Percentiles rank a stretch among this genome's conserved stretches.
Conservation (phyloP, 2,113 vertebrate species). For the Ptilorrhoa leucosticta region DNA sequence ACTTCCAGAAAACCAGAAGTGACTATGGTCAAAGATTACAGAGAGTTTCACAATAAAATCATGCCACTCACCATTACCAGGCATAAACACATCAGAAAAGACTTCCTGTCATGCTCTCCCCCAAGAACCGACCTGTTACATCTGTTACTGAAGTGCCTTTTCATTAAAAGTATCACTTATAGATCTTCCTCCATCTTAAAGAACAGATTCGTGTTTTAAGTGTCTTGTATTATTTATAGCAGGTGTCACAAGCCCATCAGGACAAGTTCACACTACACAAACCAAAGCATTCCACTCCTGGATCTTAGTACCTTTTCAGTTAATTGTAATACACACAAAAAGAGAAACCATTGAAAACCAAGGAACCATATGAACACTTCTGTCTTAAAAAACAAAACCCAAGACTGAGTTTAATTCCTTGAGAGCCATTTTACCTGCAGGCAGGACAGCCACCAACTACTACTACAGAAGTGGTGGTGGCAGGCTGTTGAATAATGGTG, state of each 20-base stretch:
- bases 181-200: not conserved
- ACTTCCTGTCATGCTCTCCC: not conserved
- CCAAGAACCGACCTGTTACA: not conserved
- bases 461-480: constrained; percentile 85
- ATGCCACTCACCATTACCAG: not conserved
- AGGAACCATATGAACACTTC: not conserved
- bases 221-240: not conserved
- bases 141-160: not conserved
- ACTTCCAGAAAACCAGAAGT: not conserved
- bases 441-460: constrained; percentile 96
- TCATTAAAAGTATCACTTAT: not conserved
- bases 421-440: constrained; percentile 83
- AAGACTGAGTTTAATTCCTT: not conserved
- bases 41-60: constrained; percentile 6
- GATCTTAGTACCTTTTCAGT: not conserved
- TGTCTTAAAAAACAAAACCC: not conserved
- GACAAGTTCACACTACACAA: not conserved
- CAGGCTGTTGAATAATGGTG: constrained; percentile 84
- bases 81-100: not conserved
- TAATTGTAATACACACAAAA: not conserved
- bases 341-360: not conserved
- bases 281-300: not conserved
- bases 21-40: not conserved
- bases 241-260: not conserved
- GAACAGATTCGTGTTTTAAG: not conserved